A percentile compares a stretch with the other conserved stretches of the same genome.
phyloP scores from a whole-genome alignment of 2,113 vertebrate species.

The Rhipidura dahli region DNA sequence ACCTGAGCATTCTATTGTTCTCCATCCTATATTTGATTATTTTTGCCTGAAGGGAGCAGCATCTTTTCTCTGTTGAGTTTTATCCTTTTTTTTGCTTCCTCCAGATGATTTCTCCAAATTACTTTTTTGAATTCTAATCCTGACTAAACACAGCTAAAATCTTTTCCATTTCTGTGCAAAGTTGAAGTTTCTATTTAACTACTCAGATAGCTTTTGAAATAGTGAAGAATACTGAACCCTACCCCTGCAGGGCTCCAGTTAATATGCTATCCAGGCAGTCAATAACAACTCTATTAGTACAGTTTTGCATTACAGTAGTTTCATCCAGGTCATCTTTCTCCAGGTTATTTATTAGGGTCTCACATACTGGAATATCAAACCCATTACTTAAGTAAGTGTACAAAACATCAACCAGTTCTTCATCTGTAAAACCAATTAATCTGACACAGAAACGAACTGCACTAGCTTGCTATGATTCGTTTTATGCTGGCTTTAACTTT shows the following conservation, averaged over 20 bases:
- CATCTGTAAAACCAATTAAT: not conserved
- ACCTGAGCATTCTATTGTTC: not conserved
- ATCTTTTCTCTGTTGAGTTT: not conserved
- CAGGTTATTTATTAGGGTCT: not conserved
- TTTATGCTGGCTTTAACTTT: not conserved
- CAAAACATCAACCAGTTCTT: not conserved
- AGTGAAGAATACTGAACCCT: not conserved
- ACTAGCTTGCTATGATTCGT: not conserved
- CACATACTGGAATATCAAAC: not conserved
- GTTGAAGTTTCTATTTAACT: not conserved
- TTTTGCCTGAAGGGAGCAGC: not conserved
- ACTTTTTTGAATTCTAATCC: not conserved
- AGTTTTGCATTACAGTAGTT: not conserved
- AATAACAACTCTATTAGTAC: not conserved
- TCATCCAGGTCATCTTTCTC: not conserved
- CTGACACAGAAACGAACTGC: not conserved
- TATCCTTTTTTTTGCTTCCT: not conserved
- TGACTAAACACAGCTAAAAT: not conserved
- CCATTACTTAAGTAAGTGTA: not conserved
- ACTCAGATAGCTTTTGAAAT: not conserved
- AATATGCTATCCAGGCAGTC: not conserved
- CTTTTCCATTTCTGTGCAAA: not conserved
- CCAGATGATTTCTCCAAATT: not conserved
- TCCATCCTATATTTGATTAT: not conserved
- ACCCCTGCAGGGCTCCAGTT: not conserved